These are phyloP conservation scores for Dasypogon diadema DNA, from an alignment of 2,888 invertebrate genomes.

Conservation along the genomic window DNA sequence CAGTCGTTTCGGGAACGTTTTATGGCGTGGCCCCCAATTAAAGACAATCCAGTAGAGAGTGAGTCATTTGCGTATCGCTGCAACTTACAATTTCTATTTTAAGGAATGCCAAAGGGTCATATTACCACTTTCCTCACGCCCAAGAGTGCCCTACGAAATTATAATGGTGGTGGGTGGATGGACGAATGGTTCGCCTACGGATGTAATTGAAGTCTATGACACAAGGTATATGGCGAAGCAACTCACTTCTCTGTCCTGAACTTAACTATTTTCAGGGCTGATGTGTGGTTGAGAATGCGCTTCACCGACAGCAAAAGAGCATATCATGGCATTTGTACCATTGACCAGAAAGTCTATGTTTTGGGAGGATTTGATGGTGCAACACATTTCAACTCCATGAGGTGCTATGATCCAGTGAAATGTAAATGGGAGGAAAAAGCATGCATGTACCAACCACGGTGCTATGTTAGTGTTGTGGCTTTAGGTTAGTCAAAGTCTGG, in stretches of 20 bases:
- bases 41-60: conserved; percentile 68
- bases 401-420: conserved; percentile 82
- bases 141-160: conserved; percentile 81
- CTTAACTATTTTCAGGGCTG: conserved; percentile 71
- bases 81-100: conserved; percentile 14
- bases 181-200: conserved; percentile 86
- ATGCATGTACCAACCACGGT: conserved; percentile 84
- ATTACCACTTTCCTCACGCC: conserved; percentile 73
- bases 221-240: conserved; percentile 74
- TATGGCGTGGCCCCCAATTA: conserved; percentile 71
- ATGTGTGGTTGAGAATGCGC: conserved; percentile 80
- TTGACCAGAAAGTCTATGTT: conserved; percentile 80
- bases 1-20: conserved; percentile 73
- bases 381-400: conserved; percentile 81
- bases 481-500: conserved; percentile 70
- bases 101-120: conserved; percentile 72
- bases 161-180: conserved; percentile 88
- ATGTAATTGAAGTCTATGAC: conserved; percentile 83
- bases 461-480: conserved; percentile 82
- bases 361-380: conserved; percentile 87
- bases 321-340: conserved; percentile 82
- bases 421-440: conserved; percentile 82
- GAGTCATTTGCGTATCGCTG: conserved; percentile 59
- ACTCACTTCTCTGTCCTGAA: neutral
- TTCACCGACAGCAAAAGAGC: conserved; percentile 80